Evolutionary conservation across 2,113 vertebrate genomes (phyloP), one percentile per base, ranked within the genome.

Genomic region (Oriolus oriolus): DNA sequence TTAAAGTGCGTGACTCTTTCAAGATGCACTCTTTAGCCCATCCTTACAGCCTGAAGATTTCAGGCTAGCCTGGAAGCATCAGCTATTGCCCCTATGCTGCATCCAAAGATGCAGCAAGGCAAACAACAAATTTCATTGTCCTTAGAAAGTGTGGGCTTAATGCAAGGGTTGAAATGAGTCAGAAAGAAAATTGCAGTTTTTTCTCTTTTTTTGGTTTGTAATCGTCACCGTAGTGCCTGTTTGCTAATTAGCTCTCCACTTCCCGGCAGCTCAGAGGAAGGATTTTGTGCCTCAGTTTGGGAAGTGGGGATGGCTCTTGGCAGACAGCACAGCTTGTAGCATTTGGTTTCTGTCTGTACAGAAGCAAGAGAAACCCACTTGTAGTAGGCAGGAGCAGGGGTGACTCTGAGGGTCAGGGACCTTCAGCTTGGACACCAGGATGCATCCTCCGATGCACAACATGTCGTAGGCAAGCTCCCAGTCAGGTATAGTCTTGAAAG

Each of bases 241-340:
- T 81, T 69, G 31, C 84, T 96, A 86, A 96, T 94, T 71, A 94
- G 56, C n/a, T 91, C 17, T 95, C 31, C 1, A n/a, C 44, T 96
- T 96, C 50, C 44, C 7, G 0, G 53, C 6, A 5, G 65, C 69
- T 57, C 65, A 64, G 61, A 89, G 87, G 54, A 81, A 87, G 42
- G 45, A 76, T 73, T 94, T 93, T 94, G 49, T 90, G 76, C 49
- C 61, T 84, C n/a, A 27, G 53, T 79, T 68, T 0, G 3, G 60
- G 64, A 85, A 87, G 47, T 17, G 16, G 27, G 24, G 37, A 64
- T 90, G 44, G 52, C 37, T 94, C 76, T 90, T 88, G 45, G 87
- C 45, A 87, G 61, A 44, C 27, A 71, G 39, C 39, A 52, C 3
- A 31, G 41, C 41, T 71, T 66, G 26, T 49, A 84, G 28, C 17